Base-by-base conservation (phyloP, 1,140 invertebrate species). In the Schlechtendalia chinensis region DNA sequence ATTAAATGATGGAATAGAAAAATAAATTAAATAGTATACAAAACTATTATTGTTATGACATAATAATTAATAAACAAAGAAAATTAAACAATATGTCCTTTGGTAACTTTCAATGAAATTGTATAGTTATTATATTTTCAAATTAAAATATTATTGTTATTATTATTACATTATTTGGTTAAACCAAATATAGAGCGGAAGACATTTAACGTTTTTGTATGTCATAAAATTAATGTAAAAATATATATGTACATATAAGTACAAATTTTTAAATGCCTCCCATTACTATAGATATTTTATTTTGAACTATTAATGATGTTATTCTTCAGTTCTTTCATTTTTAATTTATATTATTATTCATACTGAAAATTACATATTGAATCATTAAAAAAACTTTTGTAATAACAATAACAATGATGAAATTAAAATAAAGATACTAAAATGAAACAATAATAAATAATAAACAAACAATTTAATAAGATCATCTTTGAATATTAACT, bases 81-180 rank as follows among this genome's bases (percentile, higher is more conserved):
- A 22, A 75, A 75, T 59, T 22, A 59, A 77, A 59, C 32, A 39
- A 39, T 39, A 77, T 77, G 32, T 45, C 39, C 24, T 24, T 59
- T 77, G 72, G 72, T 77, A 77, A 77, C 72, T 77, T 59, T 77
- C 1, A 50, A 69, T 67, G 5, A 24, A 22, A 14, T 69, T 16
- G 16, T 24, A 5, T 32, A 10, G 50, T 74, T 56, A 54, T 29
- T 19, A 69, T 47, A 69, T 22, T 19, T 47, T 71, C 2, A 50
- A 71, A 53, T 19, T 12, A 17, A 71, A 53, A 19, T 53, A 11
- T 17, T 71, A 0, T 17, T 56, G 17, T 58, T 12, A 56, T n/a
- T 5, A 59, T 67, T 22, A 67, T 67, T 19, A 39, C n/a, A 22
- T 45, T 22, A 45, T 11, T 32, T 45, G 29, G 4, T 67, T 24